Base-by-base conservation (phyloP, 2,888 invertebrate species). In the Furcula furcula region DNA sequence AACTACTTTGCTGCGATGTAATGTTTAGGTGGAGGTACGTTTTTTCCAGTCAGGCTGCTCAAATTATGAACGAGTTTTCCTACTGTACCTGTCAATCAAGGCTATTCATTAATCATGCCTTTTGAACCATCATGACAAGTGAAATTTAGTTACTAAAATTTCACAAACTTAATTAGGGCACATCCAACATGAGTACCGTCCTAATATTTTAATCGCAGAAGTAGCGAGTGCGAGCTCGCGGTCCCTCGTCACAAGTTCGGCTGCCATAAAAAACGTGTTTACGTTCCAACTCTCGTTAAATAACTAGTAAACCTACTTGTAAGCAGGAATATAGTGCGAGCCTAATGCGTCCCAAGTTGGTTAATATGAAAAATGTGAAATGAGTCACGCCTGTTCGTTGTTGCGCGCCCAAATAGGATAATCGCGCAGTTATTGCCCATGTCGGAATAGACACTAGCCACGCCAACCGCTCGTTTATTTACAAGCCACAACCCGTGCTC, bases 391-490 rank as follows among this genome's bases (percentile, higher is more conserved):
- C 76, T 73, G 74, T 74, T 68, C 69, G 71, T 55, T 68, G 77
- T 76, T 66, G 67, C 68, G 61, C 61, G 67, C 71, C 67, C 70
- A 76, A 84, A 82, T 81, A 76, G 80, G 80, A 80, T 83, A 84
- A 84, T 83, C 79, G 83, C 65, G 46, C 70, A 73, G 78, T 84
- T 83, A 82, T 79, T 80, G 81, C 76, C 65, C 59, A 71, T 62
- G 76, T 67, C 69, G 71, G 75, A 86, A 86, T 86, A 83, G 83
- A 81, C 78, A 77, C 66, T 64, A 78, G 59, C 81, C 86, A 87
- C 84, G 86, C 86, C 69, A 87, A 78, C 75, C 63, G 78, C 74
- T 86, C 85, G 79, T 87, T 86, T 84, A 78, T 84, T 78, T 76
- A 79, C 73, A 71, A 72, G 72, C 72, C 61, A 69, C 70, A 74